Base-by-base conservation (phyloP, 2,888 invertebrate species). In the Metallyticus violacea region DNA sequence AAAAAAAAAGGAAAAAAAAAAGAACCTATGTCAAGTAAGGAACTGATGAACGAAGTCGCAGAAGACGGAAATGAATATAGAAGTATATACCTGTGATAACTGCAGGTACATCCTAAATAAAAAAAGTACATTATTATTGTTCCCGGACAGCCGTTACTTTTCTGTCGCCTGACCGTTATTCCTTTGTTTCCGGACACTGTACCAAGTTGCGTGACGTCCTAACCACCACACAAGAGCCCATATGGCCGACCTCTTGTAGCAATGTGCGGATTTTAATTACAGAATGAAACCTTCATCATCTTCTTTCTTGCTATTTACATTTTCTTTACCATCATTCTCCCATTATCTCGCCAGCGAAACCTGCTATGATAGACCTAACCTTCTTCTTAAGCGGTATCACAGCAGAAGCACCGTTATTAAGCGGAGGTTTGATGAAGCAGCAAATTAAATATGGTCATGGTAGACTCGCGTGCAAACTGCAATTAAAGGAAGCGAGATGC, bases 401-500 rank as follows among this genome's bases (percentile, higher is more conserved):
- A n/a, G n/a, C n/a, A 62, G 15, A 62, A 3, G 30, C 30, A 62
- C n/a, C n/a, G n/a, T n/a, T n/a, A n/a, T n/a, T n/a, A n/a, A n/a
- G n/a, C n/a, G 15, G 15, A 4, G 40, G 1, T 40, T 40, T 40
- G 40, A 40, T 15, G 40, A 62, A 62, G 40, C 15, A 15, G 9
- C 40, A 62, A 15, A 62, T 62, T 62, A 62, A 62, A 62, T 62
- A 62, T 22, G 79, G 25, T 6, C 26, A 7, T 22, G 79, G 79
- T 7, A 27, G 79, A 7, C 26, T 26, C 25, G 15, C 26, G 79
- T 27, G 79, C 27, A 7, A 79, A 27, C 26, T 79, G 26, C 26
- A 81, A 85, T 86, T 78, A 85, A n/a, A 86, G 83, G 83, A 85
- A 87, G 77, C 76, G 85, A 81, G 82, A 76, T 77, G 25, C 30